Conservation (phyloP, 2,888 invertebrate genomes). For the Dugesia japonica region DNA sequence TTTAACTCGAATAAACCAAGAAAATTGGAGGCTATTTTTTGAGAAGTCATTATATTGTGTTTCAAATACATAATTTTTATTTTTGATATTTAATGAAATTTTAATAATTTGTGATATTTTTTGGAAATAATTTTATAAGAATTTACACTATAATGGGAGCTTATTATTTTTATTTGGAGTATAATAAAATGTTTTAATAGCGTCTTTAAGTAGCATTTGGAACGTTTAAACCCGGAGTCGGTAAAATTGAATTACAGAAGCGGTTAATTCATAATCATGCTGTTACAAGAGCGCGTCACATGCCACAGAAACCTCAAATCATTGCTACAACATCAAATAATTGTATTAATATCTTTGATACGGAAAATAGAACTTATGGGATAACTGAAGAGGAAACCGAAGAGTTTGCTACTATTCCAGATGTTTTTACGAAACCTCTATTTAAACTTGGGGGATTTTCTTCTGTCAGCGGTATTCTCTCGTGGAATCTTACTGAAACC, state of each 20-base stretch:
- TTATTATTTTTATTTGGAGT: too few species aligned
- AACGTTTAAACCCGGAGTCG: not conserved
- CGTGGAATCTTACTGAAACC: not conserved
- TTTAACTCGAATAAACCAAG: too few species aligned
- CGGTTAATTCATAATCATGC: not conserved
- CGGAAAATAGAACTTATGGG: not conserved
- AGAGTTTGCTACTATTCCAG: not conserved
- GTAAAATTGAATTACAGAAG: not conserved
- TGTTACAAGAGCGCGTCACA: not conserved
- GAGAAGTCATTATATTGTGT: too few species aligned
- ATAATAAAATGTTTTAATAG: too few species aligned
- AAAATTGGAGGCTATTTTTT: too few species aligned
- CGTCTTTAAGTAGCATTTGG: not conserved
- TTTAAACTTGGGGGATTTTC: not conserved
- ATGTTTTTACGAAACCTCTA: not conserved
- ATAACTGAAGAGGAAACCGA: not conserved
- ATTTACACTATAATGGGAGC: too few species aligned
- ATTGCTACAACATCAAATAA: not conserved
- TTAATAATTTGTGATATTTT: too few species aligned
- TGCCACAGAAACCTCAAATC: not conserved
- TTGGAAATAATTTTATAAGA: too few species aligned
- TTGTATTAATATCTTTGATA: constrained; percentile 5
- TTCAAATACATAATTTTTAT: too few species aligned
- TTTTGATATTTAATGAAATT: too few species aligned
- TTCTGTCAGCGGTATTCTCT: not conserved